phyloP scores from a whole-genome alignment of 2,113 vertebrate genomes.

The Lota lota region DNA sequence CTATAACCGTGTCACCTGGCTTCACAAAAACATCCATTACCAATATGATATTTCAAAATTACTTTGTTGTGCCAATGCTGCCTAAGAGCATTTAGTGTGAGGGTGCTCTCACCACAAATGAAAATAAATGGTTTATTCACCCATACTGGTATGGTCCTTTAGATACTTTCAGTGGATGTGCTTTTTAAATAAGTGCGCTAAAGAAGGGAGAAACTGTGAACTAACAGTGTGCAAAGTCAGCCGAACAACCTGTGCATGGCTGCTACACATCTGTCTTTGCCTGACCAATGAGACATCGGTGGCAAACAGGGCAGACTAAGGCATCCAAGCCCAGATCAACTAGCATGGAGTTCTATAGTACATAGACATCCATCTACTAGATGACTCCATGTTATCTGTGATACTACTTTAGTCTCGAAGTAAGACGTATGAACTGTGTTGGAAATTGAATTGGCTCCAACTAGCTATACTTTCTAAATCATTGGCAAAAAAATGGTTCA shows the following conservation, averaged over 20 bases:
- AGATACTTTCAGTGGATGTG: conserved; percentile 14
- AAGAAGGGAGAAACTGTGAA: conserved; percentile 9
- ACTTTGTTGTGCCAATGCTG: conserved; percentile 4
- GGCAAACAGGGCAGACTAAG: background rate
- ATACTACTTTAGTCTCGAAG: no score
- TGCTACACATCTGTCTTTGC: conserved; percentile 12
- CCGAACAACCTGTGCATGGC: background rate
- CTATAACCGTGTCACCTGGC: no score
- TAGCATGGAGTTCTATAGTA: background rate
- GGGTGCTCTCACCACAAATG: no score
- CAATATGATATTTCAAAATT: background rate
- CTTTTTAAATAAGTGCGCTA: background rate
- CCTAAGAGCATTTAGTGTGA: conserved; percentile 24
- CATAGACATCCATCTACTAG: background rate
- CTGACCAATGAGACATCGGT: conserved; percentile 14
- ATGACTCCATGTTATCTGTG: no score
- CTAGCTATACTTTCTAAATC: background rate
- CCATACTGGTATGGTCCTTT: background rate
- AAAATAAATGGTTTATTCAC: conserved; percentile 13
- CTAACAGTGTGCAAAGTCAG: conserved; percentile 1
- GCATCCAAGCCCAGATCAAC: no score
- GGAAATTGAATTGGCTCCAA: background rate
- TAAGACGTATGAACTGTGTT: background rate
- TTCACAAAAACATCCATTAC: background rate
- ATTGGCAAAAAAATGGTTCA: background rate